Evolutionary conservation across 1,140 invertebrate species (phyloP), one percentile per base, ranked within the genome.

Genomic region (Holotrichia oblita): DNA sequence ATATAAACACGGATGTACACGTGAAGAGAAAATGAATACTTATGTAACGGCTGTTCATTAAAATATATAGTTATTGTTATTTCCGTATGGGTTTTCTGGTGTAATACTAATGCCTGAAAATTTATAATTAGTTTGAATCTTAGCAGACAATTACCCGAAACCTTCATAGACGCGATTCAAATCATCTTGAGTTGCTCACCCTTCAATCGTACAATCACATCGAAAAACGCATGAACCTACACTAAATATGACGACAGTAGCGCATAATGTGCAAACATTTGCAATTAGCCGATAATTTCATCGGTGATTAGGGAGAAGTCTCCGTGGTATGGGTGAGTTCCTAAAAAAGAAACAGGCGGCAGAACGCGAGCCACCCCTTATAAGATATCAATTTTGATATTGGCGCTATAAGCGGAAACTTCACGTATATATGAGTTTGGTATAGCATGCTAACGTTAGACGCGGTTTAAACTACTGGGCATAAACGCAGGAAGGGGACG

Each of bases 351-450:
- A 55, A 17, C 48, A 55, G 76, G 78, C 75, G 59, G 74, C 40
- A 42, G 48, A 79, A 76, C 41, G 77, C 73, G 77, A 41, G 22
- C 24, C 61, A 79, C 59, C 77, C 82, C 84, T 85, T 78, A 85
- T 84, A 48, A 83, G 80, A 80, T 85, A 85, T 83, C 84, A 85
- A n/a, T n/a, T n/a, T 84, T 84, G 80, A 84, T 85, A 85, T 85
- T 84, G 82, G 82, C 80, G 82, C 81, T 84, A 83, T 85, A 82
- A 85, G 80, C 80, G 80, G 79, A 80, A 77, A 74, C 76, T 80
- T 79, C 79, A 83, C 82, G 82, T 83, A 81, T 81, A 73, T 76
- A n/a, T n/a, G n/a, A n/a, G n/a, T n/a, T n/a, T n/a, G n/a, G 61
- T 79, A 76, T 79, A 48, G 73, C 59, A 72, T 8, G 69, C 69